A percentile compares a stretch with the other conserved stretches of the same genome.
Conservation (phyloP, 1,140 invertebrate species). For the Anoplolepis gracilipes region DNA sequence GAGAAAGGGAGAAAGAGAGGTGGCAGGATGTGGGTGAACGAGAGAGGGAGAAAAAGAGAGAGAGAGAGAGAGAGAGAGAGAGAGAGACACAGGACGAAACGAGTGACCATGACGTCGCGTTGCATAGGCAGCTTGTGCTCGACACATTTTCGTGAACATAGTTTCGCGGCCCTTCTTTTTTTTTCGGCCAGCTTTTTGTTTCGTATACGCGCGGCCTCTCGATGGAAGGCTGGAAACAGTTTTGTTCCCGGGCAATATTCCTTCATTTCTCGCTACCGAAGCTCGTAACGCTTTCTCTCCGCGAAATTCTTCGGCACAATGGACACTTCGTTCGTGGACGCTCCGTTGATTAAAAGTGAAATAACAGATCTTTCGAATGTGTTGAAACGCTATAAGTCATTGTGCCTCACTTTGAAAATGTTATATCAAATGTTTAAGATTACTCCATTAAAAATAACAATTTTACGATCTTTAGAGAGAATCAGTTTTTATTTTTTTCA, state of each 20-base stretch:
- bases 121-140: constrained; percentile 67
- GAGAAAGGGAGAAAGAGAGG: not conserved
- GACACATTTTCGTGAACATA: constrained; percentile 71
- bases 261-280: constrained; percentile 60
- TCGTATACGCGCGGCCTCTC: constrained; percentile 51
- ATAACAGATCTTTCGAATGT: not conserved
- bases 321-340: not conserved
- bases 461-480: not conserved
- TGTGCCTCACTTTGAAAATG: not conserved
- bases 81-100: constrained; percentile 49
- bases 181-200: constrained; percentile 63
- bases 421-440: not conserved
- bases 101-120: constrained; percentile 68
- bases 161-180: constrained; percentile 66
- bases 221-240: constrained; percentile 56
- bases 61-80: constrained; percentile 38
- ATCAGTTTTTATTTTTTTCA: not conserved
- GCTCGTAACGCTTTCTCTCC: constrained; percentile 24
- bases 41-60: constrained; percentile 57
- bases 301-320: constrained; percentile 32
- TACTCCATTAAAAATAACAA: not conserved
- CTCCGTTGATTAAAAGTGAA: not conserved
- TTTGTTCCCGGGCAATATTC: constrained; percentile 60
- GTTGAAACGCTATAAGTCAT: not conserved
- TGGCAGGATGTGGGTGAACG: too few species aligned